A percentile compares a stretch with the other conserved stretches of the same genome.
Evolutionary conservation across 30 jellyfish, hydroid and myxozoan genomes (phyloP).

Genomic region (Nemopilema nomurai): DNA sequence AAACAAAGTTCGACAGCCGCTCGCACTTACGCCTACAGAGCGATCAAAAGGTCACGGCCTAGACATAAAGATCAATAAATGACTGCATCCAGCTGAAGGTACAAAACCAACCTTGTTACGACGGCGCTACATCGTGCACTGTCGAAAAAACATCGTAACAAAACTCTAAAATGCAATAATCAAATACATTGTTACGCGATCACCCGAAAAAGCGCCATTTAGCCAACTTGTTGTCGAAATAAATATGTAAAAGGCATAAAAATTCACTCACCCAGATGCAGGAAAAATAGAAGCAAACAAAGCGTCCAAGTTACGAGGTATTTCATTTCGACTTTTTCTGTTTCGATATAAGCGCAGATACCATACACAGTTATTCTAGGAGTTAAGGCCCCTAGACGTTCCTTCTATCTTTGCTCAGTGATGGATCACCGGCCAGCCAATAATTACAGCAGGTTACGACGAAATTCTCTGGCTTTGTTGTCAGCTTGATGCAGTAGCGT

Average conservation of each 20-base stretch:
- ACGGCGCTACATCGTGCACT: not conserved
- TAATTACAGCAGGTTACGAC: slow-evolving; percentile 38
- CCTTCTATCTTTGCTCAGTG: not conserved
- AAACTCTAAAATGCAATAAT: too few species aligned
- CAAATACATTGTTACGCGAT: too few species aligned
- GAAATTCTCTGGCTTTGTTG: slow-evolving; percentile 12
- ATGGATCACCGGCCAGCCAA: slow-evolving; percentile 45
- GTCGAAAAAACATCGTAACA: not conserved
- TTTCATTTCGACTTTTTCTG: not conserved
- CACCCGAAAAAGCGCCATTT: too few species aligned
- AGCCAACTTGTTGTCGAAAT: too few species aligned
- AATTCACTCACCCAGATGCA: slow-evolving; percentile 11
- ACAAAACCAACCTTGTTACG: not conserved
- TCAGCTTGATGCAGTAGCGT: slow-evolving; percentile 16
- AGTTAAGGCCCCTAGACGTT: slow-evolving; percentile 46
- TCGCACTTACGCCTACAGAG: not conserved
- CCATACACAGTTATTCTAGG: not conserved
- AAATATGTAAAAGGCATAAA: too few species aligned
- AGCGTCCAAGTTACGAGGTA: not conserved
- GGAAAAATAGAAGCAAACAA: not conserved
- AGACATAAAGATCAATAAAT: slow-evolving; percentile 37
- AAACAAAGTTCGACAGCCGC: not conserved
- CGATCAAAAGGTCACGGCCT: slow-evolving; percentile 25
- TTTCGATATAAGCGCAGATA: not conserved
- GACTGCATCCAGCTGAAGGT: slow-evolving; percentile 37